Evolutionary conservation across 1,140 invertebrate genomes (phyloP).

Genomic region (Drosophila pachea): DNA sequence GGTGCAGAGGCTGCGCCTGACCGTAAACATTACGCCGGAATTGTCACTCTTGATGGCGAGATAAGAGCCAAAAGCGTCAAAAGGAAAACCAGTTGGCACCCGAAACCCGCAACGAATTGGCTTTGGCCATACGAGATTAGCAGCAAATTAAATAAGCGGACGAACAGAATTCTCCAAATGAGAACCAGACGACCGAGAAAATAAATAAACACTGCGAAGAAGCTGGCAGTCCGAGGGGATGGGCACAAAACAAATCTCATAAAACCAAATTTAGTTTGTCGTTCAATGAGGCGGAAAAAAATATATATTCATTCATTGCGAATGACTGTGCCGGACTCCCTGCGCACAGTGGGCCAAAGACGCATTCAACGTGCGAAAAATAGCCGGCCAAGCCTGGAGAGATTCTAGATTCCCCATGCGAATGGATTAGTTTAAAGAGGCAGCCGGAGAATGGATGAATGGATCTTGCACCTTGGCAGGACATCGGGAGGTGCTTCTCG

Average conservation of each 20-base stretch:
- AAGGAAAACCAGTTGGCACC: slow-evolving; percentile 9
- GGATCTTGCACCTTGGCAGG: neutral
- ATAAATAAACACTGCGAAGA: neutral
- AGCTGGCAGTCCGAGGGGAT: slow-evolving; percentile 43
- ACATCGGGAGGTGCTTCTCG: neutral
- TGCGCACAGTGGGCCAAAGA: slow-evolving; percentile 45
- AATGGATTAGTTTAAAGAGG: neutral
- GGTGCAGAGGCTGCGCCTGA: slow-evolving; percentile 17
- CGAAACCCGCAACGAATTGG: slow-evolving; percentile 46
- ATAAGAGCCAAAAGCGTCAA: slow-evolving; percentile 43
- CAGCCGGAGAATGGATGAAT: neutral
- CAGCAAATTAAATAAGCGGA: slow-evolving; percentile 75
- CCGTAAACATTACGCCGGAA: slow-evolving; percentile 58
- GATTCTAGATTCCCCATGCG: too few relatives aligned
- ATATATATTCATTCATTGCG: slow-evolving; percentile 65
- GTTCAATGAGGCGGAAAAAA: slow-evolving; percentile 76
- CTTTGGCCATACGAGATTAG: slow-evolving; percentile 68
- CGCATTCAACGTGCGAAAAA: slow-evolving; percentile 30
- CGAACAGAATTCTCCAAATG: slow-evolving; percentile 43
- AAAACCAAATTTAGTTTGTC: slow-evolving; percentile 77
- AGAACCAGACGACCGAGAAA: neutral
- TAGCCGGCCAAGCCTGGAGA: neutral
- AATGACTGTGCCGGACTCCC: slow-evolving; percentile 32
- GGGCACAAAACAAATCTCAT: slow-evolving; percentile 69
- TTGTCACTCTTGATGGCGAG: slow-evolving; percentile 70